Evolutionary conservation across 2,888 invertebrate genomes (phyloP), one percentile per base, ranked within the genome.

Genomic region (Matsumyia berberina): DNA sequence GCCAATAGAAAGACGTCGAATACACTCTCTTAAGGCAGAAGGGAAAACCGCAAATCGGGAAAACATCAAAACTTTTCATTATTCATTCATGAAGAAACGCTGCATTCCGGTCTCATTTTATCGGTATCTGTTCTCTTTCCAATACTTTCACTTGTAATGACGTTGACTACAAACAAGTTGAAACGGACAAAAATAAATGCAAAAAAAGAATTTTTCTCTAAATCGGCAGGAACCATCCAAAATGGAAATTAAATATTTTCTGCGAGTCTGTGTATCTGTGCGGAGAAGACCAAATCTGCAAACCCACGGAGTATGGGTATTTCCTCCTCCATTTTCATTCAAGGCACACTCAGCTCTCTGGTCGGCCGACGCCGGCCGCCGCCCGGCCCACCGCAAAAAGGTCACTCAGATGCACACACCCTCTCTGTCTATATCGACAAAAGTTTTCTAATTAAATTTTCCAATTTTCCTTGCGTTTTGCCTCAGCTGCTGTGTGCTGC

Each of bases 401-500:
- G 66, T 72, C 66, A 78, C 58, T 64, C 44, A 35, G 51, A 70
- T 76, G 64, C 70, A 81, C 19, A 70, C 51, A 60, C 24, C 24
- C 29, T n/a, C 57, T 37, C 17, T 42, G 39, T 35, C 44, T 66
- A 69, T 69, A 86, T 86, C 82, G 79, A 57, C 74, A 83, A 86
- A 85, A 86, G 79, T 86, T 86, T 86, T 86, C 86, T 86, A 86
- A 86, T 86, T 86, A 86, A 86, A 86, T 86, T 86, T 86, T 86
- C 78, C 86, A 85, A 85, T 85, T 85, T 85, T 74, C 74, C 80
- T 70, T 80, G 70, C 74, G 80, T 76, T 85, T 85, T 80, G 85
- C 74, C 74, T 80, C 85, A 85, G 85, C 85, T 85, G 82, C 46
- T 58, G 60, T 70, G 57, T 62, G 46, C 46, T 62, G 44, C 74